phyloP scores from a whole-genome alignment of 1,140 invertebrate genomes.

The Magallana gigas region DNA sequence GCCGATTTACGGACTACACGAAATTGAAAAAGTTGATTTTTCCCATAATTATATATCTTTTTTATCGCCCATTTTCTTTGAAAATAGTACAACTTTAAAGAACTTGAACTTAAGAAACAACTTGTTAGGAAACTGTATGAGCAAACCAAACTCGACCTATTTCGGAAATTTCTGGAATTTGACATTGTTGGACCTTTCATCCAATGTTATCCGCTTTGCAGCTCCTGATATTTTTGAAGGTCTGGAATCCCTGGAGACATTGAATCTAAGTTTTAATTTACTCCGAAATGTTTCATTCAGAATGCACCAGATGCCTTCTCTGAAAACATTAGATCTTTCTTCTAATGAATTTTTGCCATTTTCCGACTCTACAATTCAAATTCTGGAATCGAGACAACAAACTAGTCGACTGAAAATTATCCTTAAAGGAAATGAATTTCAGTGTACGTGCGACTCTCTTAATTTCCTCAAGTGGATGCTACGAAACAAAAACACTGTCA shows the following conservation, averaged over 20 bases:
- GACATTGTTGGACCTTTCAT: slow-evolving; percentile 5
- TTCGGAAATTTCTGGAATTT: background rate
- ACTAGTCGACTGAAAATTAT: background rate
- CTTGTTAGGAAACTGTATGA: slow-evolving; percentile 37
- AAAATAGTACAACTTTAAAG: background rate
- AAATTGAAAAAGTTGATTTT: background rate
- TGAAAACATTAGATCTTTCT: slow-evolving; percentile 24
- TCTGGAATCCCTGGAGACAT: background rate
- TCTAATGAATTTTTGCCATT: background rate
- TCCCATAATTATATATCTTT: slow-evolving; percentile 36
- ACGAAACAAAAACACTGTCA: background rate
- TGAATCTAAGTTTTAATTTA: slow-evolving; percentile 39
- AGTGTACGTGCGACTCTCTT: slow-evolving; percentile 8
- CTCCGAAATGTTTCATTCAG: background rate
- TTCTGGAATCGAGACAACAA: background rate
- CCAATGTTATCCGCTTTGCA: slow-evolving; percentile 2
- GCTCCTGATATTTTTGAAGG: background rate
- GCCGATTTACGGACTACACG: background rate
- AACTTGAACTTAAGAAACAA: slow-evolving; percentile 12
- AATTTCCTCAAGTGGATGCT: slow-evolving; percentile 27
- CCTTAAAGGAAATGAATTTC: slow-evolving; percentile 17
- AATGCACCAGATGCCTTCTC: background rate
- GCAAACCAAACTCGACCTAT: background rate
- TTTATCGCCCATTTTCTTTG: slow-evolving; percentile 4
- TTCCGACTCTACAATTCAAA: background rate